A percentile compares a stretch with the other conserved stretches of the same genome.
These are phyloP conservation scores for Stichopus chloronotus DNA, from an alignment of 35 echinoderm and acorn worm species.

Conservation along the genomic window DNA sequence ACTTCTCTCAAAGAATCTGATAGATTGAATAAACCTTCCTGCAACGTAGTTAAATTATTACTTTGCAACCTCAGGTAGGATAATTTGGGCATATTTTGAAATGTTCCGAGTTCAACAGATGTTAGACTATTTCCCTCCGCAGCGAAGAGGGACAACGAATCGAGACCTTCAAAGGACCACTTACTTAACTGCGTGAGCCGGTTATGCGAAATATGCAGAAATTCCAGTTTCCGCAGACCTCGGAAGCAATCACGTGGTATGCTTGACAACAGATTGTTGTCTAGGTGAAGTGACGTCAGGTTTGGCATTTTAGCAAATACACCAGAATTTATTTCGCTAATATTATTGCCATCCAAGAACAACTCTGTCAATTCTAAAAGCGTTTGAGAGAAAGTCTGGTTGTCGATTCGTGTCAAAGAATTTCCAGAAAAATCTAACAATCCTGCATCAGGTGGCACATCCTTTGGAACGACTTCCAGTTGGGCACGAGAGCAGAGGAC, in stretches of 20 bases:
- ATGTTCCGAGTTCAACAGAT: constrained; percentile 1
- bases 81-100: background rate
- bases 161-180: background rate
- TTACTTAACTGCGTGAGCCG: background rate
- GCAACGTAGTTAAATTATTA: background rate
- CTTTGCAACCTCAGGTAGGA: constrained; percentile 19
- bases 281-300: background rate
- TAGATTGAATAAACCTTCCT: background rate
- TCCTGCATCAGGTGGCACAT: background rate
- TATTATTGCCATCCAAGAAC: background rate
- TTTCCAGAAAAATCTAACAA: constrained; percentile 13
- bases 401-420: background rate
- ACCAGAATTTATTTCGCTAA: background rate
- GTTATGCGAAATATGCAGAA: constrained; percentile 21
- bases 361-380: constrained; percentile 1
- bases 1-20: background rate
- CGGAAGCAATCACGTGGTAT: background rate
- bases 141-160: background rate
- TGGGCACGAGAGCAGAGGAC: background rate
- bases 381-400: background rate
- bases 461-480: background rate
- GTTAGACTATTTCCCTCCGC: background rate
- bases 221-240: background rate
- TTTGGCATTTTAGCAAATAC: background rate
- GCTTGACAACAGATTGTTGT: background rate